These are phyloP conservation scores for Sandelia bainsii DNA, from an alignment of 2,797 vertebrate genomes.

Conservation along the genomic window DNA sequence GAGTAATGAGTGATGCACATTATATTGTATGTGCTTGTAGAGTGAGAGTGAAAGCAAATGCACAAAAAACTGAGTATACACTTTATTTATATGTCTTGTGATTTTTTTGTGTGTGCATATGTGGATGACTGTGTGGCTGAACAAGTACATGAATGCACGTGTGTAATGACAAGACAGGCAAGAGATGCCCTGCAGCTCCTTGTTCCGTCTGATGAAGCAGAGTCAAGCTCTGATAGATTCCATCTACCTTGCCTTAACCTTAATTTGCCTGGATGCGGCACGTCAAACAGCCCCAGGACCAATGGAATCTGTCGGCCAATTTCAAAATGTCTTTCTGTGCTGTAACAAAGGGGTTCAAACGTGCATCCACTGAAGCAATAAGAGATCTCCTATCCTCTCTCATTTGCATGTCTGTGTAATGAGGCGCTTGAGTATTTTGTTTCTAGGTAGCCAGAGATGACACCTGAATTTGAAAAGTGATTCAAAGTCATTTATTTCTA, in stretches of 20 bases:
- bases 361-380: slow-evolving; percentile 70
- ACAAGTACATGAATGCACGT: slow-evolving; percentile 38
- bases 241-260: slow-evolving; percentile 85
- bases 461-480: slow-evolving; percentile 16
- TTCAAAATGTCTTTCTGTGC: slow-evolving; percentile 70
- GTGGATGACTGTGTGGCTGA: slow-evolving; percentile 46
- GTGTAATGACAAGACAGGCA: slow-evolving; percentile 78
- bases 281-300: slow-evolving; percentile 79
- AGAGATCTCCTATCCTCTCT: slow-evolving; percentile 46
- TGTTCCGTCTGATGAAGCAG: slow-evolving; percentile 82
- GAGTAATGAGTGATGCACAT: slow-evolving; percentile 19
- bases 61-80: not conserved
- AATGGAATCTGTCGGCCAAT: slow-evolving; percentile 82
- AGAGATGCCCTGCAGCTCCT: slow-evolving; percentile 83
- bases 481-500: slow-evolving; percentile 22
- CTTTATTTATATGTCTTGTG: slow-evolving; percentile 10
- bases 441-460: slow-evolving; percentile 28
- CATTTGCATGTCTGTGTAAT: slow-evolving; percentile 44
- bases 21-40: not conserved
- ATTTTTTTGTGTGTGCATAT: slow-evolving; percentile 23
- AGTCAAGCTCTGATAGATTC: slow-evolving; percentile 81
- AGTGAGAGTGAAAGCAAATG: slow-evolving; percentile 22
- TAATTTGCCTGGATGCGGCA: slow-evolving; percentile 84
- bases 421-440: slow-evolving; percentile 30
- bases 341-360: slow-evolving; percentile 75